Evolutionary conservation across 2,888 invertebrate species (phyloP).

Genomic region (Tyria jacobaeae): DNA sequence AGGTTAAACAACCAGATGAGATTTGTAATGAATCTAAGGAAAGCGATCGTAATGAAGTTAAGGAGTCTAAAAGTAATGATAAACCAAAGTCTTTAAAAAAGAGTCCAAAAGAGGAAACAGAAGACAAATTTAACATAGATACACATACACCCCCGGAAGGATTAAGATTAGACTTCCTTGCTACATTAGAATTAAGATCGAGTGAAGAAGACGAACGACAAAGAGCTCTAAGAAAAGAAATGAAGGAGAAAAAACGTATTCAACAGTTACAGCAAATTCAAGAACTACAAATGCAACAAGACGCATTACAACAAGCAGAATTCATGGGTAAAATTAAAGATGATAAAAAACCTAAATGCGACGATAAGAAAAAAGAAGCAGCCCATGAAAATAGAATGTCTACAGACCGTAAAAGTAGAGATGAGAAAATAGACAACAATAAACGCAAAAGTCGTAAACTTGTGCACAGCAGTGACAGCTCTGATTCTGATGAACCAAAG

Average conservation of each 20-base stretch:
- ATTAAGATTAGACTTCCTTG: slow-evolving; percentile 86
- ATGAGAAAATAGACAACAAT: slow-evolving; percentile 73
- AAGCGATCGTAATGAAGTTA: slow-evolving; percentile 60
- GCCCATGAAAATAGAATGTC: slow-evolving; percentile 83
- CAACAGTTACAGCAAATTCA: slow-evolving; percentile 83
- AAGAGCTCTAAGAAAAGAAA: slow-evolving; percentile 83
- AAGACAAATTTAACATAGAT: slow-evolving; percentile 61
- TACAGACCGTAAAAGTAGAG: slow-evolving; percentile 82
- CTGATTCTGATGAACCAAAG: slow-evolving; percentile 93
- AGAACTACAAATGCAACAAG: slow-evolving; percentile 83
- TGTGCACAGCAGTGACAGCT: slow-evolving; percentile 88
- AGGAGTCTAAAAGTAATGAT: slow-evolving; percentile 59
- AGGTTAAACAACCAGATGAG: slow-evolving; percentile 81
- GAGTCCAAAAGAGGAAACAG: slow-evolving; percentile 62
- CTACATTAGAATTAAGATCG: slow-evolving; percentile 85
- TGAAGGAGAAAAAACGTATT: slow-evolving; percentile 85
- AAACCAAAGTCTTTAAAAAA: slow-evolving; percentile 65
- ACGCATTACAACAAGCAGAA: slow-evolving; percentile 76
- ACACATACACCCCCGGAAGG: slow-evolving; percentile 59
- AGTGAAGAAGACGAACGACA: slow-evolving; percentile 88
- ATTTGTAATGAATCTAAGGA: slow-evolving; percentile 72
- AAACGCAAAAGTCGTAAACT: slow-evolving; percentile 80
- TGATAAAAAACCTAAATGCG: slow-evolving; percentile 74
- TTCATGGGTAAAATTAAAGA: slow-evolving; percentile 73
- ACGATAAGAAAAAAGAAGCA: slow-evolving; percentile 80